Evolutionary conservation across 2,797 vertebrate genomes (phyloP), one percentile per base, ranked within the genome.

Genomic region (Hapalemur alaotrensis): DNA sequence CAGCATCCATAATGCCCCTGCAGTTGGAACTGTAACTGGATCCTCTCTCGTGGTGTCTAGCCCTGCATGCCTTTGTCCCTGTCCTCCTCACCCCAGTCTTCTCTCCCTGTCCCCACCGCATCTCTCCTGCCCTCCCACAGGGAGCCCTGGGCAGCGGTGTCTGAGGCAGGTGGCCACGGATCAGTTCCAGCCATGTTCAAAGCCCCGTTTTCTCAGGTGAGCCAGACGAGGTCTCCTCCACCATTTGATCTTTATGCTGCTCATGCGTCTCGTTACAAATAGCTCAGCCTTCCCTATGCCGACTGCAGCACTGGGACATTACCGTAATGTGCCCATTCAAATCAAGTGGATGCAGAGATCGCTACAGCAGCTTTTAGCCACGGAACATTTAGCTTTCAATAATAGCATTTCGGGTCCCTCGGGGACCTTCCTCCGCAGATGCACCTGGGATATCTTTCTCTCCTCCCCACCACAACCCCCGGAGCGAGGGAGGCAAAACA

Each of bases 381-480:
- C 22, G 93, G 93, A 97, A 98, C 96, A 97, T 95, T 98, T 97
- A 96, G 97, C 93, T 78, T 96, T 97, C 96, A 82, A 83, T 96
- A 97, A 97, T 97, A 95, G 95, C 76, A 25, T 96, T 97, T 70
- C 0, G 67, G 93, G 96, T 97, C 96, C 91, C 96, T 93, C 93
- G 23, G 97, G 97, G 95, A 88, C 94, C 91, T 96, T 94, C 61
- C 79, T 78, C 76, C 0, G 1, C 83, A 78, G 69, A 91, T 59
- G 96, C 87, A 97, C 86, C 97, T 95, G 96, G 93, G 95, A 65
- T 85, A 52, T 1, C 6, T 3, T 46, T 84, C 80, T 69, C 57
- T 72, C 69, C 67, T 41, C 12, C 38, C 54, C 28, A 54, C 43
- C 15, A 35, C 67, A 81, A 17, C 63, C 46, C 76, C 0, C 1